Evolutionary conservation across 1,140 invertebrate species (phyloP), one percentile per base, ranked within the genome.

Genomic region (Drosophila insularis): DNA sequence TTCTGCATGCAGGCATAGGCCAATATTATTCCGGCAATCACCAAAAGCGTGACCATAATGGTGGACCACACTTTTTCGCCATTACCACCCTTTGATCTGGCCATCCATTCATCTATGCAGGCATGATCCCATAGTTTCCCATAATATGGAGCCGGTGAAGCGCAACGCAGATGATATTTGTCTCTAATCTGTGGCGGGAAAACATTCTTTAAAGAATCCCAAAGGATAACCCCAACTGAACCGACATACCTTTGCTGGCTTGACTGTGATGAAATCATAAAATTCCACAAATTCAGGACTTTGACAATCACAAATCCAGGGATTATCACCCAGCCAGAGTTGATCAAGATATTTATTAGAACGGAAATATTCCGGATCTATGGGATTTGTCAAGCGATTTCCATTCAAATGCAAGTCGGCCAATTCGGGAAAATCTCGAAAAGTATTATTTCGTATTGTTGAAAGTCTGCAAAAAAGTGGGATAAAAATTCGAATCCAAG

Each of bases 261-360:
- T 92, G 21, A 93, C 82, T 0, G 93, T 94, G 8, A 96, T 79
- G 84, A 92, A 96, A 54, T 93, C 91, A 68, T 94, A 95, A 72
- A 94, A 94, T 21, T 93, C 89, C 63, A 93, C 92, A 71, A 96
- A 92, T 43, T 94, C 92, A 0, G 78, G 63, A 71, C 93, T 93
- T 4, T 79, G 72, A 71, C 95, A 96, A 64, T 96, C 94, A 82
- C 95, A 96, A 63, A 94, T 91, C 95, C 95, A 96, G 66, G 95
- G 95, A 92, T 96, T 96, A 61, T 96, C 94, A 10, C 93, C 92
- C 46, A 96, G 73, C 82, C 93, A 92, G 8, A 95, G 81, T 61
- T 90, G 91, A 60, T 92, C 89, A n/a, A 95, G 78, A 64, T 94
- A 93, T 55, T 85, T 81, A 84, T 96, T 95, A n/a, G 92, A 92